Base-by-base conservation (phyloP, 2,113 vertebrate species). In the Mystacornis crossleyi region DNA sequence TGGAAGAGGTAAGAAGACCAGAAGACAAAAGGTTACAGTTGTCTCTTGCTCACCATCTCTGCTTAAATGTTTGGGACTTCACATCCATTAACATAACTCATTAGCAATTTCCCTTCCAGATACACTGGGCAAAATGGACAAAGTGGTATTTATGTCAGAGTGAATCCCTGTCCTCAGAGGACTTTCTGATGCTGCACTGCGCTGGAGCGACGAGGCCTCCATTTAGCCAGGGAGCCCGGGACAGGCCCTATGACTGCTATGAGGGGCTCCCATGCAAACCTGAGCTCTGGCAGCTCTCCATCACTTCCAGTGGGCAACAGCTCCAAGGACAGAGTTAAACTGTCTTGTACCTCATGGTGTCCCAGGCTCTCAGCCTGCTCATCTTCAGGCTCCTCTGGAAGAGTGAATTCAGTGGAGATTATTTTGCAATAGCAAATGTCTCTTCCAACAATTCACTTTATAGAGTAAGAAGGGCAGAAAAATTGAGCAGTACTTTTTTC, bases 171-270 rank as follows among this genome's bases (percentile, higher is more conserved):
- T 58, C 48, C 66, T 80, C 62, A 67, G 67, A 69, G 43, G 16
- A 7, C 53, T 89, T 83, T 80, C 75, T 62, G 51, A 20, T 0
- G 0, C 29, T 0, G 0, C 58, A 13, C 4, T 67, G 38, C 53
- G n/a, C 58, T 18, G 48, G 26, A 23, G 48, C 0, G 0, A n/a
- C 2, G 43, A 66, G 36, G 20, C 4, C 31, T 53, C 14, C 53
- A 15, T 33, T 36, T 18, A 55, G 13, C 26, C 64, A 82, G 47
- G 9, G 33, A 74, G 17, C 42, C n/a, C 24, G 10, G 34, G 18
- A 51, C 42, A 66, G 33, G 24, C 18, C 19, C 53, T 29, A 1
- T 2, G 18, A 12, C n/a, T 4, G 6, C 23, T 61, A 0, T 10
- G 0, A 2, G 28, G 24, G 33, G 28, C 42, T 80, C 18, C n/a